Conservation (phyloP, 2,888 invertebrate genomes). For the Stenichneumon culpator region DNA sequence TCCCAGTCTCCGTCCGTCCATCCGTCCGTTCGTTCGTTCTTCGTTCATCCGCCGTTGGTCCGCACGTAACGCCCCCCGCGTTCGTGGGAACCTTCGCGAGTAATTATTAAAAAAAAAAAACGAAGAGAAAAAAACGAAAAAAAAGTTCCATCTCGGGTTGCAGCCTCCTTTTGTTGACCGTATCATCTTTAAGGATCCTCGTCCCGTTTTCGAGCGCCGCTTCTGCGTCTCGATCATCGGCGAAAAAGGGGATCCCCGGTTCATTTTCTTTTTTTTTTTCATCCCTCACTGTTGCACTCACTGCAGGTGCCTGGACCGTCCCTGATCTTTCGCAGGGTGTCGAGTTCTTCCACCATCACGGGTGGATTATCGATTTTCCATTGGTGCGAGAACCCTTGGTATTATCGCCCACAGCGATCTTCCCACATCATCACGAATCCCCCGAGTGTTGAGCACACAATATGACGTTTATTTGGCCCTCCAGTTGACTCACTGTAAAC, state of each 20-base stretch:
- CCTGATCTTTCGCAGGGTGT: slow-evolving; percentile 65
- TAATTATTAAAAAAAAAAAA: slow-evolving; percentile 83
- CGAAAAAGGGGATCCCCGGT: slow-evolving; percentile 51
- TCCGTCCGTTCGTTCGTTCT: slow-evolving; percentile 62
- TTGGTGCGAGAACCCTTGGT: slow-evolving; percentile 50
- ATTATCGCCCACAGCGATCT: slow-evolving; percentile 56
- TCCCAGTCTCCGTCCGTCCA: slow-evolving; percentile 76
- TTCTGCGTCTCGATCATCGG: slow-evolving; percentile 65
- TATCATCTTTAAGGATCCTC: slow-evolving; percentile 83
- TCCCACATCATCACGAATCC: slow-evolving; percentile 38
- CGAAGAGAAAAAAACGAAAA: slow-evolving; percentile 69
- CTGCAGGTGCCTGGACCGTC: slow-evolving; percentile 61
- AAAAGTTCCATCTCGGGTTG: slow-evolving; percentile 80
- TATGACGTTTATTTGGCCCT: background rate
- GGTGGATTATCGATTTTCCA: slow-evolving; percentile 63
- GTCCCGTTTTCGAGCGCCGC: slow-evolving; percentile 66
- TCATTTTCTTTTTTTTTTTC: slow-evolving; percentile 51
- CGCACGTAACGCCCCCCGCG: slow-evolving; percentile 83
- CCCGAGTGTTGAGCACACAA: background rate
- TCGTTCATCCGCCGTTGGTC: slow-evolving; percentile 73
- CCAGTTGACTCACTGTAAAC: background rate
- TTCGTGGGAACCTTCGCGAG: slow-evolving; percentile 84
- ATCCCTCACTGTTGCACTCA: slow-evolving; percentile 29
- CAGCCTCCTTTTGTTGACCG: slow-evolving; percentile 83
- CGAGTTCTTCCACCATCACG: slow-evolving; percentile 51